A percentile compares a stretch with the other conserved stretches of the same genome.
Conservation (phyloP, 2,888 invertebrate species). For the Clivina fossor region DNA sequence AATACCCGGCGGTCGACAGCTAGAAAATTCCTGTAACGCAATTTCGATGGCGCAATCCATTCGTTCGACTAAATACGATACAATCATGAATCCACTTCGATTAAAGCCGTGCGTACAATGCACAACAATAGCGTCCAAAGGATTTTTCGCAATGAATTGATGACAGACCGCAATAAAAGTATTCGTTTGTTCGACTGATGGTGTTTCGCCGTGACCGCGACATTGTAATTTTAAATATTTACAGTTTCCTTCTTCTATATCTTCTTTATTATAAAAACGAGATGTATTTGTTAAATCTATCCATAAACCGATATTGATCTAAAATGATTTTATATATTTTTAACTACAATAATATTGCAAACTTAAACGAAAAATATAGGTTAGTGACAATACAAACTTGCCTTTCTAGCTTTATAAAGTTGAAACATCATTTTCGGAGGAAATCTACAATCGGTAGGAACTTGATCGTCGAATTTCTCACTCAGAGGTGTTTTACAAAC, state of each 20-base stretch:
- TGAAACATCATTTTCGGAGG: constrained; percentile 84
- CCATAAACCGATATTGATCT: constrained; percentile 91
- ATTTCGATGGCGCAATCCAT: constrained; percentile 83
- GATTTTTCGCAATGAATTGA: constrained; percentile 76
- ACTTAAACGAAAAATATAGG: constrained; percentile 31
- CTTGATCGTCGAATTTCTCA: constrained; percentile 76
- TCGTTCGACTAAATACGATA: constrained; percentile 85
- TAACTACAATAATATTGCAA: constrained; percentile 16
- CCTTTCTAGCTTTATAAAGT: constrained; percentile 75
- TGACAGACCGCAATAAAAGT: constrained; percentile 81
- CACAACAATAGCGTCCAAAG: constrained; percentile 76
- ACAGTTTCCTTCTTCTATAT: constrained; percentile 74
- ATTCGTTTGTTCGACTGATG: constrained; percentile 78
- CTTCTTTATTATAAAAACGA: constrained; percentile 85
- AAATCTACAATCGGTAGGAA: constrained; percentile 82
- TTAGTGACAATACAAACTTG: constrained; percentile 49
- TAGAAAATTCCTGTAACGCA: constrained; percentile 76
- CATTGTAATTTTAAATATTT: constrained; percentile 88
- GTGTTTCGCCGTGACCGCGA: constrained; percentile 91
- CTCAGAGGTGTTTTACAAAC: constrained; percentile 95
- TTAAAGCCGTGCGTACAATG: constrained; percentile 99
- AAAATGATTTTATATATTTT: constrained; percentile 41
- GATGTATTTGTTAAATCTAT: constrained; percentile 95
- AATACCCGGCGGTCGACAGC: constrained; percentile 87
- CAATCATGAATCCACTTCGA: constrained; percentile 93